Evolutionary conservation across 2,113 vertebrate genomes (phyloP), one percentile per base, ranked within the genome.

Genomic region (Engystomops pustulosus): DNA sequence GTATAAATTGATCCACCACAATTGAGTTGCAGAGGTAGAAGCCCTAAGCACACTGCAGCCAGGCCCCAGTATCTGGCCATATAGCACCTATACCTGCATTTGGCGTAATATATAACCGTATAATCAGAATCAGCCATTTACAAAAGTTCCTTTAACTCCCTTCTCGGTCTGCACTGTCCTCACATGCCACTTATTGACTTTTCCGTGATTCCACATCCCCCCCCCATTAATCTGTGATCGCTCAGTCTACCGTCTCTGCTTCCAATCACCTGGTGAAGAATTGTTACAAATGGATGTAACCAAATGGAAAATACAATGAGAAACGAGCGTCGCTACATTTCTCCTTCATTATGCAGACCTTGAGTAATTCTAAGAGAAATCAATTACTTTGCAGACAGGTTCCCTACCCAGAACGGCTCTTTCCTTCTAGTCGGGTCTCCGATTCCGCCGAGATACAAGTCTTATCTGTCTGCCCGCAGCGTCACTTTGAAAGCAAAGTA

Each of bases 331-430:
- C 23, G 53, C 77, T 44, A 11, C 25, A 10, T 60, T 79, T 81
- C 44, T 69, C 45, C 53, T 67, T 67, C 80, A 82, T 82, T 72
- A 72, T 71, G 20, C 68, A 23, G 69, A 75, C 17, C 10, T 76
- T 76, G n/a, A 77, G 58, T 68, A 51, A 77, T 68, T 77, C 82
- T 53, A 84, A 69, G 68, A 41, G 27, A 77, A 78, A 78, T 84
- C 81, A 84, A 84, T 84, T 78, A 69, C 17, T 55, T 44, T 17
- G 77, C 20, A 44, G 82, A 55, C 72, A 38, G 69, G 30, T 68
- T 84, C 30, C 20, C 60, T 68, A 67, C n/a, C 11, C 11, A 23
- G 44, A 77, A 77, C 23, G 8, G 15, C 44, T 84, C 74, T 44
- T 53, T 77, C 30, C 60, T 23, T 70, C 32, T 30, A 78, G 45